Conservation (phyloP, 2,113 vertebrate genomes). For the Pao palembangensis region DNA sequence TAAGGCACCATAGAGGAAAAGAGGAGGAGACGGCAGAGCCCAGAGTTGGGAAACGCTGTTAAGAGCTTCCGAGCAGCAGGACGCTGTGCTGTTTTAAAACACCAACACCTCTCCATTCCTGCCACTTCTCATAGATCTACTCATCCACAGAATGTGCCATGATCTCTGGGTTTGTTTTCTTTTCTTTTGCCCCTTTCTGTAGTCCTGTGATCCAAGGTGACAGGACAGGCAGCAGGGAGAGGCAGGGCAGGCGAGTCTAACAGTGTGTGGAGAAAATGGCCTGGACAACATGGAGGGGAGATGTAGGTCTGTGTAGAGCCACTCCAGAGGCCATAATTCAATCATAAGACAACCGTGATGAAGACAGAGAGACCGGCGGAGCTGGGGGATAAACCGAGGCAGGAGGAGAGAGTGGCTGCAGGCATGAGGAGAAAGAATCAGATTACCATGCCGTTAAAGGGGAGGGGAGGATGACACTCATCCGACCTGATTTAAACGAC, state of each 20-base stretch:
- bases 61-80: no score
- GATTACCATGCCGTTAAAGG: slow-evolving; percentile 58
- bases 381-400: slow-evolving; percentile 38
- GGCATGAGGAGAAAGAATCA: slow-evolving; percentile 59
- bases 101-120: background rate
- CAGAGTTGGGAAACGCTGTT: no score
- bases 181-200: slow-evolving; percentile 17
- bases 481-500: slow-evolving; percentile 69
- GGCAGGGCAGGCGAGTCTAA: slow-evolving; percentile 23
- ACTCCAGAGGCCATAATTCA: slow-evolving; percentile 65
- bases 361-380: slow-evolving; percentile 38
- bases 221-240: slow-evolving; percentile 40
- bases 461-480: slow-evolving; percentile 64
- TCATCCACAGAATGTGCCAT: slow-evolving; percentile 23
- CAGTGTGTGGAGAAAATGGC: slow-evolving; percentile 16
- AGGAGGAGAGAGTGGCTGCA: slow-evolving; percentile 28
- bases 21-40: no score
- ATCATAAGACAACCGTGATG: slow-evolving; percentile 60
- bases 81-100: no score
- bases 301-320: slow-evolving; percentile 37
- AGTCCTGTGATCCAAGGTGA: slow-evolving; percentile 60
- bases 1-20: background rate
- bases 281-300: slow-evolving; percentile 13
- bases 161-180: slow-evolving; percentile 38
- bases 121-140: slow-evolving; percentile 7